Percentiles rank a stretch among this genome's conserved stretches.
Evolutionary conservation across 2,797 vertebrate species (phyloP).

Genomic region (Phylloscopus collybita): DNA sequence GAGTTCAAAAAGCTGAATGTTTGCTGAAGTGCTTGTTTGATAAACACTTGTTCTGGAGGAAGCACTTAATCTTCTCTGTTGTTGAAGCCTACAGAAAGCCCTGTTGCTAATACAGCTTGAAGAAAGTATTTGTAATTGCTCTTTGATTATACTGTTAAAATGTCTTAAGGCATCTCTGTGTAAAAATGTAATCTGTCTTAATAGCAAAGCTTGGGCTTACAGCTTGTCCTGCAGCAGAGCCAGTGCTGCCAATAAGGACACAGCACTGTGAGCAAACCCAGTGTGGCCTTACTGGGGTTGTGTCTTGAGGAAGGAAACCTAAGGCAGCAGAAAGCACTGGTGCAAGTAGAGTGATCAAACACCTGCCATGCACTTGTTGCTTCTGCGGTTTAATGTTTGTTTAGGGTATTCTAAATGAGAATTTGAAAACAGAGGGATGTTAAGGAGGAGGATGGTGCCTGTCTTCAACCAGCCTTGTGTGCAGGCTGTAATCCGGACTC

Average conservation of each 20-base stretch:
- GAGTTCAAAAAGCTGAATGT: background rate
- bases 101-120: background rate
- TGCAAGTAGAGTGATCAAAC: fast-evolving
- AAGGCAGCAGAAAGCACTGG: fast-evolving
- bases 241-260: fast-evolving
- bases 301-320: background rate
- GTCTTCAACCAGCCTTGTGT: background rate
- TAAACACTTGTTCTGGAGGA: background rate
- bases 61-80: background rate
- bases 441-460: fast-evolving
- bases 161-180: background rate
- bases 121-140: background rate
- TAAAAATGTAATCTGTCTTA: background rate
- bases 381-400: background rate
- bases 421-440: background rate
- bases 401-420: background rate
- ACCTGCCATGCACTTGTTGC: fast-evolving
- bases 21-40: background rate
- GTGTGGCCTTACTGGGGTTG: fast-evolving
- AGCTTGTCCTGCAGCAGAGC: background rate
- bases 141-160: background rate
- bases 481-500: fast-evolving
- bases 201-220: background rate
- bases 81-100: background rate
- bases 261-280: fast-evolving